These are phyloP conservation scores for Drosophila mimica DNA, from an alignment of 2,888 invertebrate genomes.

Conservation along the genomic window DNA sequence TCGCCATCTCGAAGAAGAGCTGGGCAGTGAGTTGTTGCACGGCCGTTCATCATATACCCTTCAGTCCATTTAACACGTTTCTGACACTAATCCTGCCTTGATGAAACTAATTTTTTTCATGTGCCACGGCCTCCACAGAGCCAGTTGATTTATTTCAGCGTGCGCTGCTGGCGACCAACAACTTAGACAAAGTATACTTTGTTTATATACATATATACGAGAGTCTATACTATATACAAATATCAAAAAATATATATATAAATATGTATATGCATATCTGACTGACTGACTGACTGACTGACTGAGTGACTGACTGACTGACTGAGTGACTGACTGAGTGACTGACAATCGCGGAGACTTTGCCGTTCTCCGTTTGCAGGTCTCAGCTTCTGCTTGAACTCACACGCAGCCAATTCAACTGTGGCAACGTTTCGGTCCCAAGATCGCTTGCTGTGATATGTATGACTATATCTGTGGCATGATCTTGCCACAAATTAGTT, in stretches of 20 bases:
- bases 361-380: slow-evolving; percentile 12
- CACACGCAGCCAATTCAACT: slow-evolving; percentile 66
- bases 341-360: slow-evolving; percentile 41
- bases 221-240: slow-evolving; percentile 23
- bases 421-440: slow-evolving; percentile 43
- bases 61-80: slow-evolving; percentile 86
- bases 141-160: slow-evolving; percentile 83
- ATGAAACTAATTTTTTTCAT: slow-evolving; percentile 85
- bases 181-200: slow-evolving; percentile 76
- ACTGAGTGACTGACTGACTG: slow-evolving; percentile 49
- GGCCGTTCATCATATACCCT: slow-evolving; percentile 84
- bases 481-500: slow-evolving; percentile 81
- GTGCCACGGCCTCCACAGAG: slow-evolving; percentile 73
- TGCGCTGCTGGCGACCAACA: slow-evolving; percentile 76
- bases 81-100: slow-evolving; percentile 85
- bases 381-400: slow-evolving; percentile 76
- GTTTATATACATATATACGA: slow-evolving; percentile 13
- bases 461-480: slow-evolving; percentile 78
- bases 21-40: slow-evolving; percentile 50
- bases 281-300: slow-evolving; percentile 53
- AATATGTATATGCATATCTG: slow-evolving; percentile 33
- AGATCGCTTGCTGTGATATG: slow-evolving; percentile 77
- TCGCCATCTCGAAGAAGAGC: slow-evolving; percentile 5
- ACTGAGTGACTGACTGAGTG: slow-evolving; percentile 52
- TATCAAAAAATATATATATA: slow-evolving; percentile 21